Base-by-base conservation (phyloP, 1,140 invertebrate species). In the Ceratosolen solmsi region DNA sequence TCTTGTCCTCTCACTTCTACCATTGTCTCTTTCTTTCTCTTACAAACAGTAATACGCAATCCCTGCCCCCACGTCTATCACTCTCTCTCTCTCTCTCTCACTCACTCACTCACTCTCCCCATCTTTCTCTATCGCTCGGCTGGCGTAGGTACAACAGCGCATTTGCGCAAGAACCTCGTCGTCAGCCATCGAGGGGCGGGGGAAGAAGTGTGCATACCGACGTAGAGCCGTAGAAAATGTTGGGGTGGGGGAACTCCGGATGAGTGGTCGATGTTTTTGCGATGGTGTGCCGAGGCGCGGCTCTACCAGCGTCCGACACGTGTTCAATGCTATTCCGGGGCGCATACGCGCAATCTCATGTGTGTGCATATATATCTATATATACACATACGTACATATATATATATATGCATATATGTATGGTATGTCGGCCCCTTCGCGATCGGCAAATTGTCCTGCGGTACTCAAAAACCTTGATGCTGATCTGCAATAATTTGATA, bases 181-280 rank as follows among this genome's bases (percentile, higher is more conserved):
- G 56, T 58, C 56, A 15, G 11, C 5, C 11, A 2, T 4, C 15
- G 11, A 15, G 51, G 51, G 15, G 11, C 20, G 51, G 20, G 20
- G 20, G n/a, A n/a, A 54, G 51, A 15, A 54, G 2, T 54, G 51
- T 2, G 51, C 41, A 46, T 46, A 46, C 41, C 13, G 5, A 54
- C 51, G 51, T 22, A 17, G 13, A 46, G 22, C 7, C 33, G 20
- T 1, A 33, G 4, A 7, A 58, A 27, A 7, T 4, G 63, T 13
- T 27, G n/a, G 54, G 41, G 36, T 11, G 51, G 65, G 54, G 54
- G 36, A 15, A 33, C 60, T 22, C 2, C 22, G 9, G 60, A 38
- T n/a, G 78, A 56, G 36, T 33, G 49, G n/a, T 79, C 56, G 70
- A 88, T 88, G 87, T 87, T 88, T 88, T 88, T 84, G 76, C 86